Base-by-base conservation (phyloP, 2,888 invertebrate species). In the Anodontia alba region DNA sequence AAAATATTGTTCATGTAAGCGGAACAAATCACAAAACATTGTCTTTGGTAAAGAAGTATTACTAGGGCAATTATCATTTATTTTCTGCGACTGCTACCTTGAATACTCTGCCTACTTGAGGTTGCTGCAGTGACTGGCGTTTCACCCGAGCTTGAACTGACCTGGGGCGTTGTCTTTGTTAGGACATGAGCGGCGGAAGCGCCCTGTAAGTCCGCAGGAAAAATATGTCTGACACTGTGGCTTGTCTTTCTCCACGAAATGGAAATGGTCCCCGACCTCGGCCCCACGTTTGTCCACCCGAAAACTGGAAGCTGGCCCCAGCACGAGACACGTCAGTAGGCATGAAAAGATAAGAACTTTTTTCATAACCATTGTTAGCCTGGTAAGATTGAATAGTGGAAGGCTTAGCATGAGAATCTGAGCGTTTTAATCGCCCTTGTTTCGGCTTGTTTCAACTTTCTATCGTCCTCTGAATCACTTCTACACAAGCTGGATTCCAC, bases 371-470 rank as follows among this genome's bases (percentile, higher is more conserved):
- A 66, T 66, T 36, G 26, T 33, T 66, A 29, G 23, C 23, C n/a
- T 17, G 17, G 29, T 8, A 66, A 66, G 57, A 29, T 12, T 57
- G 17, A 66, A 26, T 29, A 7, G 17, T 26, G 3, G 66, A 17
- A 29, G 66, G 29, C 20, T 29, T 5, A 20, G 7, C 10, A 26
- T 66, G 31, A 8, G 36, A 36, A 29, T 66, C 23, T 66, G 36
- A 66, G 7, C 29, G 5, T 66, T 66, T 66, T 66, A 17, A 73
- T 3, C 7, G 73, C 73, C 31, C 43, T n/a, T 8, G 43, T 43
- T 31, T 73, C 73, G 1, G 73, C 73, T 42, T 73, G 36, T 42
- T 73, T 73, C 5, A 73, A 31, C 2, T 57, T 54, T 8, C 8
- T 57, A 26, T 36, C 54, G 62, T 73, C 66, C 42, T 73, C 73